A percentile compares a stretch with the other conserved stretches of the same genome.
Evolutionary conservation across 2,888 invertebrate species (phyloP).

Genomic region (Myathropa florea): DNA sequence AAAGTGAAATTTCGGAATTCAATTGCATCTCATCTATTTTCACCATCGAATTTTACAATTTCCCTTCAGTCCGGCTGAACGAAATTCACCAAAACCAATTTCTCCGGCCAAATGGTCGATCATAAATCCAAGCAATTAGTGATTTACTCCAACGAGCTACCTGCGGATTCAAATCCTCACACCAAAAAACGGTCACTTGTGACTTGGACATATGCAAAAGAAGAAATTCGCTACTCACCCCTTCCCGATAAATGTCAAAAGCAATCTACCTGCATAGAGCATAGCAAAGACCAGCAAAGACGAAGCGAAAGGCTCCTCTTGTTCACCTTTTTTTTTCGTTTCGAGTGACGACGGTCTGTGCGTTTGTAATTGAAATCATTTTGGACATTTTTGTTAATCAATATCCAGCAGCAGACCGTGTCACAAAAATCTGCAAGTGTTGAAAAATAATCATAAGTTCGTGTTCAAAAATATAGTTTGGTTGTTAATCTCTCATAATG

Average conservation of each 20-base stretch:
- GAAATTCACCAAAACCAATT: neutral
- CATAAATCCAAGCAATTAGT: neutral
- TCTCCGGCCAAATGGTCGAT: neutral
- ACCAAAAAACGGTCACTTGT: conserved; percentile 32
- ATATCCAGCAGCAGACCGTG: conserved; percentile 1
- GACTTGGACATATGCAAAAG: conserved; percentile 35
- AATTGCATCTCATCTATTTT: neutral
- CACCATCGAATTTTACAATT: neutral
- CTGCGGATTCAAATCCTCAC: conserved; percentile 12
- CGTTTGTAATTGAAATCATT: conserved; percentile 9
- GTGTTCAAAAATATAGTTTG: neutral
- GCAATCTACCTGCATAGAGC: conserved; percentile 11
- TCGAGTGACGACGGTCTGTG: conserved; percentile 17
- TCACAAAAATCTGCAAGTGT: neutral
- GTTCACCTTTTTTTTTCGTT: neutral
- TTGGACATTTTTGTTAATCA: conserved; percentile 2
- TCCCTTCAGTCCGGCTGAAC: neutral
- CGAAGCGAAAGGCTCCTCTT: conserved; percentile 10
- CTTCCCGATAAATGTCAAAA: conserved; percentile 26
- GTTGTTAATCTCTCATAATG: conserved; percentile 24
- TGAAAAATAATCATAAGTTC: neutral
- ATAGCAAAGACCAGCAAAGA: neutral
- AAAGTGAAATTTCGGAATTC: neutral
- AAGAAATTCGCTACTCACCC: conserved; percentile 14
- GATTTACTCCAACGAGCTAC: neutral